Percentiles rank a stretch among this genome's conserved stretches.
Conservation (phyloP, 2,888 invertebrate genomes). For the Pinctada fucata region DNA sequence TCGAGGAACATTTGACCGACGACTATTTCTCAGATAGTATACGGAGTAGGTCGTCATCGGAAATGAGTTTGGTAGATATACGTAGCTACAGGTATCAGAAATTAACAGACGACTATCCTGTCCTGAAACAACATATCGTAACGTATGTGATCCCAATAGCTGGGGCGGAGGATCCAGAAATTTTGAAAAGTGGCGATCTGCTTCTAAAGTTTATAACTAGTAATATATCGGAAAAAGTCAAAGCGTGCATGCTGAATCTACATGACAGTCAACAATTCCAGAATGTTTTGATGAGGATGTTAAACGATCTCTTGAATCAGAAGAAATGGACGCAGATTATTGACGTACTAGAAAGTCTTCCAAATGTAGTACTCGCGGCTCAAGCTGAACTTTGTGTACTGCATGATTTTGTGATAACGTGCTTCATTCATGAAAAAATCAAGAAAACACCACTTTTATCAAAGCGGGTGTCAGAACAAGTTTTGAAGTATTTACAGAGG, state of each 20-base stretch:
- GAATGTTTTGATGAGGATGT: constrained; percentile 56
- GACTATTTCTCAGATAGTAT: constrained; percentile 57
- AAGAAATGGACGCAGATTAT: constrained; percentile 65
- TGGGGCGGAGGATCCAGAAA: constrained; percentile 66
- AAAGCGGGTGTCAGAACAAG: constrained; percentile 42
- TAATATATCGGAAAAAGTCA: constrained; percentile 64
- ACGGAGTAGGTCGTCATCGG: constrained; percentile 56
- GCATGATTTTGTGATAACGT: constrained; percentile 66
- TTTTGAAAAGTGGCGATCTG: constrained; percentile 63
- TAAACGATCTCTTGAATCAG: constrained; percentile 57
- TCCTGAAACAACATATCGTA: constrained; percentile 67
- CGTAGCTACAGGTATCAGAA: constrained; percentile 71
- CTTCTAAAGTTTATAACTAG: constrained; percentile 70
- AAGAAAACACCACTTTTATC: constrained; percentile 16
- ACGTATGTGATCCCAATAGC: constrained; percentile 68
- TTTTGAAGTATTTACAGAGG: constrained; percentile 50
- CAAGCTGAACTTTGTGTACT: constrained; percentile 57
- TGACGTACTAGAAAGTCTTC: constrained; percentile 62
- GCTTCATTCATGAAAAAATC: constrained; percentile 49
- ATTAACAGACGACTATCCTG: constrained; percentile 66
- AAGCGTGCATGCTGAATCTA: constrained; percentile 67
- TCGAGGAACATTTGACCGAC: constrained; percentile 61
- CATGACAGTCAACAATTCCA: constrained; percentile 63
- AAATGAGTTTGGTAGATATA: constrained; percentile 69
- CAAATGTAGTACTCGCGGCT: constrained; percentile 54